Evolutionary conservation across 2,888 invertebrate genomes (phyloP).

Genomic region (Acanthopleura granulata): DNA sequence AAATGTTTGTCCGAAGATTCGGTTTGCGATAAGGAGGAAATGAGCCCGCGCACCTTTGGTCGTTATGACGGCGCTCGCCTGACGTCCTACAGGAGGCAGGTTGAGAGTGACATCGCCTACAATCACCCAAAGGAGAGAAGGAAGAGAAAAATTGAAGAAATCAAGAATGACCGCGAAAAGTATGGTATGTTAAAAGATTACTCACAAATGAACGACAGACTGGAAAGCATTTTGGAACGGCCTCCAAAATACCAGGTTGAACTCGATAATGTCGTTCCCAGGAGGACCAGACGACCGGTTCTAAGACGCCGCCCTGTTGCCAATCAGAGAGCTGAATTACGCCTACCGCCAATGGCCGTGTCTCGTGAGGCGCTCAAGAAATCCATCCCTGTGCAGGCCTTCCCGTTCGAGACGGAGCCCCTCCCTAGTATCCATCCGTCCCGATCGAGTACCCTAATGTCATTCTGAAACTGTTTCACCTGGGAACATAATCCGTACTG

Average conservation of each 20-base stretch:
- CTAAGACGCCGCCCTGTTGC: not conserved
- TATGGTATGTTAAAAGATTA: not conserved
- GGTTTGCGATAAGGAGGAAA: not conserved
- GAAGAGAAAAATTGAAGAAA: not conserved
- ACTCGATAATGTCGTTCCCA: not conserved
- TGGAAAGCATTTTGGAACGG: not conserved
- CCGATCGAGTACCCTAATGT: not conserved
- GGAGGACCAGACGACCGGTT: not conserved
- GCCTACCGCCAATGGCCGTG: not conserved
- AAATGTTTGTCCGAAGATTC: not conserved
- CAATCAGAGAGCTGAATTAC: not conserved
- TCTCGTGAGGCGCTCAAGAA: not conserved
- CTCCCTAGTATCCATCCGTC: not conserved
- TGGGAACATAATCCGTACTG: no score
- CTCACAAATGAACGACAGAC: not conserved
- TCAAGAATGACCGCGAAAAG: not conserved
- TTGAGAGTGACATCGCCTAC: not conserved
- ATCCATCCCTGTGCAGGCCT: not conserved
- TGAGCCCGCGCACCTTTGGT: not conserved
- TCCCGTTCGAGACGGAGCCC: not conserved
- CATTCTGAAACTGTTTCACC: not conserved
- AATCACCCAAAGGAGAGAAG: constrained; percentile 13
- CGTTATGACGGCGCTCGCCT: not conserved
- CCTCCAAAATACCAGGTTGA: not conserved
- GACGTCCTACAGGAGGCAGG: not conserved